phyloP scores from a whole-genome alignment of 1,140 invertebrate species.

The Grapholita molesta region DNA sequence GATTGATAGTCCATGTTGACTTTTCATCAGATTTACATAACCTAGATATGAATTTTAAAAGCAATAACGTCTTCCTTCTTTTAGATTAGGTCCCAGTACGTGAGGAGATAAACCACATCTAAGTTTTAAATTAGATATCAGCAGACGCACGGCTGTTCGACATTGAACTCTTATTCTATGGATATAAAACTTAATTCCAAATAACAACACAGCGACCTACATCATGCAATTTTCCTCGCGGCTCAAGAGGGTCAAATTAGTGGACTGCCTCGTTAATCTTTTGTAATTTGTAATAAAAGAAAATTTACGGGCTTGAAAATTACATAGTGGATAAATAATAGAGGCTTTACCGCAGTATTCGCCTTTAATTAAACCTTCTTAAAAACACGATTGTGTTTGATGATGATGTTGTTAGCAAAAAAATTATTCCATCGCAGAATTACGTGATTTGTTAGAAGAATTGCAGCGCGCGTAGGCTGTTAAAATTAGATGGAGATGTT shows the following conservation, averaged over 20 bases:
- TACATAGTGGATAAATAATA: background rate
- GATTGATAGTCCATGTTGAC: no score
- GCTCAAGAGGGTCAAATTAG: background rate
- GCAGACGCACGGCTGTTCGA: background rate
- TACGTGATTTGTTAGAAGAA: background rate
- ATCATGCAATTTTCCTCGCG: background rate
- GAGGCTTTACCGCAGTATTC: background rate
- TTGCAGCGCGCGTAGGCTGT: background rate
- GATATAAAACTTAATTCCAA: background rate
- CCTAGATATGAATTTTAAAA: background rate
- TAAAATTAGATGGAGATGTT: background rate
- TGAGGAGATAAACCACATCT: background rate
- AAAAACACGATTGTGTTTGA: no score
- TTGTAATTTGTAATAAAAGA: constrained; percentile 16
- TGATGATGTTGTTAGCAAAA: background rate
- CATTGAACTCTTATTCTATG: background rate
- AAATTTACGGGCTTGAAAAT: constrained; percentile 12
- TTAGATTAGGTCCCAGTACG: background rate
- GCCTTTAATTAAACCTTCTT: no score
- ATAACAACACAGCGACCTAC: background rate
- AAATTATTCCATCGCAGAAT: constrained; percentile 1
- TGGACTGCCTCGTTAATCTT: constrained; percentile 16
- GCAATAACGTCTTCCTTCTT: background rate
- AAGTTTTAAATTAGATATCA: background rate
- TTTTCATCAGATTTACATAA: no score